These are phyloP conservation scores for Lamellibrachia satsuma DNA, from an alignment of 2,888 invertebrate genomes.

Conservation along the genomic window DNA sequence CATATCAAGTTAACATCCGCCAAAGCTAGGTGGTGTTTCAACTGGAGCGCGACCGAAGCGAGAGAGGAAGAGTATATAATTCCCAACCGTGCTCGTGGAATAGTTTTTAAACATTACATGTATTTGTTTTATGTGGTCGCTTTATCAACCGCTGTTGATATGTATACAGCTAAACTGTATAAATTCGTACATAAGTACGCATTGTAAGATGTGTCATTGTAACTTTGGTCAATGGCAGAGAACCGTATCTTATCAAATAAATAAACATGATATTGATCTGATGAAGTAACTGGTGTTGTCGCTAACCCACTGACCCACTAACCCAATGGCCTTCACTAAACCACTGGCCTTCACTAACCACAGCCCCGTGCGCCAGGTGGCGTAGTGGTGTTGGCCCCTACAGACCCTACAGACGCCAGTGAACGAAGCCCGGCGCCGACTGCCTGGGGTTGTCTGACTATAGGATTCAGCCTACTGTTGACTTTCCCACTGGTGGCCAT, in stretches of 20 bases:
- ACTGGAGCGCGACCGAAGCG: neutral
- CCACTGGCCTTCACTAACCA: neutral
- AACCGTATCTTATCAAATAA: too few species aligned
- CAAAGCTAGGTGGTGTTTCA: neutral
- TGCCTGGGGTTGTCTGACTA: neutral
- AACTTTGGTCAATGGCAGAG: too few species aligned
- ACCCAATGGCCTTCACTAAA: neutral
- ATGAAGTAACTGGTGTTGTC: neutral
- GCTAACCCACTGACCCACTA: neutral
- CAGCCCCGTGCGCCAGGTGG: neutral
- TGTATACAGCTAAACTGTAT: too few species aligned
- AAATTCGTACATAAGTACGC: too few species aligned
- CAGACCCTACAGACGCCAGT: neutral
- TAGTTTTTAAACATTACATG: neutral
- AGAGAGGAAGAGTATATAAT: neutral
- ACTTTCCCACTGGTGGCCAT: too few species aligned
- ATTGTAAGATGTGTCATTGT: too few species aligned
- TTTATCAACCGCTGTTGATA: too few species aligned
- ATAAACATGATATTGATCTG: neutral
- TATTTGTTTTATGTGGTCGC: too few species aligned
- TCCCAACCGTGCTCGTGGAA: neutral
- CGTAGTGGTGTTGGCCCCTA: neutral
- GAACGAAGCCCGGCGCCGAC: neutral
- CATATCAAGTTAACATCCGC: neutral
- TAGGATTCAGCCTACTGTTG: neutral